A percentile compares a stretch with the other conserved stretches of the same genome.
Conservation (phyloP, 2,113 vertebrate species). For the Ardeotis arabs region DNA sequence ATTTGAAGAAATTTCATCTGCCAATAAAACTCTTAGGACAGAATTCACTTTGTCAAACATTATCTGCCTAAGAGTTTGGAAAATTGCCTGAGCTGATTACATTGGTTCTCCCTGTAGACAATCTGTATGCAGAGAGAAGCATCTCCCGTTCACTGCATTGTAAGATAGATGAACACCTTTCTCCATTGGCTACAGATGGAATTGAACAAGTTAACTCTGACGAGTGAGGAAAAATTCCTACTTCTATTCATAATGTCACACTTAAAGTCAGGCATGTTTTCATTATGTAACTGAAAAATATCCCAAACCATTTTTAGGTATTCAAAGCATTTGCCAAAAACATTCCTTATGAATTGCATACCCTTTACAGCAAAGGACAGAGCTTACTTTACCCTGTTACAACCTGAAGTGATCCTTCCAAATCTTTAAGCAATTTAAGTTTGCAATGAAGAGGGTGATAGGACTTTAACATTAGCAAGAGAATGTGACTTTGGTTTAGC, state of each 20-base stretch:
- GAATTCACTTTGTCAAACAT: background rate
- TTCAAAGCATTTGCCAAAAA: background rate
- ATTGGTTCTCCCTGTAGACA: rapidly evolving
- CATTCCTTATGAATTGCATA: background rate
- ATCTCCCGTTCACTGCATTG: background rate
- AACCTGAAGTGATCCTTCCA: background rate
- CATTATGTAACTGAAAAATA: background rate
- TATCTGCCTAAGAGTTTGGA: background rate
- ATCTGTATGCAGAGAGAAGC: background rate
- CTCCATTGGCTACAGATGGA: background rate
- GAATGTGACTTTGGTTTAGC: background rate
- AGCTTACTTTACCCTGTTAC: background rate
- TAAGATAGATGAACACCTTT: background rate
- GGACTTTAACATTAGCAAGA: background rate
- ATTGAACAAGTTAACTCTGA: background rate
- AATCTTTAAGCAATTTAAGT: background rate
- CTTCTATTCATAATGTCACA: background rate
- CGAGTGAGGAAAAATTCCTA: background rate
- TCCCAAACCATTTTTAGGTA: rapidly evolving
- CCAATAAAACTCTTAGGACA: background rate
- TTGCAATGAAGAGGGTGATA: background rate
- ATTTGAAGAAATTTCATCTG: background rate
- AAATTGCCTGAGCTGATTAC: background rate
- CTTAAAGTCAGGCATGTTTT: background rate
- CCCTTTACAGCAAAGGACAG: background rate